Percentiles rank a stretch among this genome's conserved stretches.
Evolutionary conservation across 2,888 invertebrate species (phyloP).

Genomic region (Polia nebulosa): DNA sequence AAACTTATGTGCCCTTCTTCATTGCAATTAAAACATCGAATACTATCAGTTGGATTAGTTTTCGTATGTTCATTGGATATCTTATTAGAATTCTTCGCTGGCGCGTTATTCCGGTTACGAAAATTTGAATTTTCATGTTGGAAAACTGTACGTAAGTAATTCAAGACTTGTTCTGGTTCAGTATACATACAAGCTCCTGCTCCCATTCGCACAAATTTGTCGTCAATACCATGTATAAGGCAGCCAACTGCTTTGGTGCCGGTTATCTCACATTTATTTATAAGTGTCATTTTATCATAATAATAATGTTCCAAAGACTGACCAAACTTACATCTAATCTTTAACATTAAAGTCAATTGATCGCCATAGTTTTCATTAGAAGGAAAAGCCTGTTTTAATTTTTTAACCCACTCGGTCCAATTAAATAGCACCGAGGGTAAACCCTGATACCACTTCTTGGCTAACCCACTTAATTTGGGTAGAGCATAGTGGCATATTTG

Average conservation of each 20-base stretch:
- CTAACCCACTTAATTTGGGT: constrained; percentile 5
- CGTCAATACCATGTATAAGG: background rate
- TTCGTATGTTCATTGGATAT: background rate
- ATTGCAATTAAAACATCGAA: constrained; percentile 2
- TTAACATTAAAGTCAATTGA: no score
- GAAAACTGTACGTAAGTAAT: constrained; percentile 1
- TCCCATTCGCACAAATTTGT: no score
- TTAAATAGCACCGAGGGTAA: constrained; percentile 3
- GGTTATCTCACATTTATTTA: no score
- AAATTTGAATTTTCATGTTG: constrained; percentile 2
- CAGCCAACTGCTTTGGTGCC: no score
- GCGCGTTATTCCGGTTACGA: background rate
- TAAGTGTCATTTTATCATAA: no score
- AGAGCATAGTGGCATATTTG: constrained; percentile 2
- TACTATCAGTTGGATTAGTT: background rate
- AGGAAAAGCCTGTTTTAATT: constrained; percentile 7
- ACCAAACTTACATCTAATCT: no score
- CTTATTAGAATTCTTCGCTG: background rate
- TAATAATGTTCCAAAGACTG: no score
- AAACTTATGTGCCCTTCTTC: background rate
- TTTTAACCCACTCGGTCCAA: constrained; percentile 2
- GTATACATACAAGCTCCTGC: no score
- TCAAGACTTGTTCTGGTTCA: background rate
- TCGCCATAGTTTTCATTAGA: constrained; percentile 3
- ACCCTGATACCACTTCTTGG: no score